Percentiles rank a stretch among this genome's conserved stretches.
Conservation (phyloP, 2,888 invertebrate species). For the Tipula helvola region DNA sequence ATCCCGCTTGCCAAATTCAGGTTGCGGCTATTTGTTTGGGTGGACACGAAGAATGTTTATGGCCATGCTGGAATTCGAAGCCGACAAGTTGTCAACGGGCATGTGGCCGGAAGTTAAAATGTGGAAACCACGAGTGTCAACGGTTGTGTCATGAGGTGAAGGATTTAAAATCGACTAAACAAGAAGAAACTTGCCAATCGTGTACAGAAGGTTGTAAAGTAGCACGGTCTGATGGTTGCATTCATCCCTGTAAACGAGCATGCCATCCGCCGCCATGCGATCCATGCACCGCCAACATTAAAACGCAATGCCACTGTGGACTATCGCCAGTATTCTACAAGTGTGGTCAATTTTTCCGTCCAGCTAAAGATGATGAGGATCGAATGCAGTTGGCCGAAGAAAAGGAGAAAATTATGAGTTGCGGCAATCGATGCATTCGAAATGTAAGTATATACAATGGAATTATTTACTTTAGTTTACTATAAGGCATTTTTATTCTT, state of each 20-base stretch:
- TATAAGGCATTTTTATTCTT: conserved; percentile 12
- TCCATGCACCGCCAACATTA: conserved; percentile 56
- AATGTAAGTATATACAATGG: conserved; percentile 40
- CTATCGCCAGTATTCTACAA: conserved; percentile 60
- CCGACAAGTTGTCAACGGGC: conserved; percentile 64
- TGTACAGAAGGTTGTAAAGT: conserved; percentile 49
- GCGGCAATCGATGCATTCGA: conserved; percentile 78
- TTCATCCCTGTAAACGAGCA: conserved; percentile 54
- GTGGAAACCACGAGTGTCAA: conserved; percentile 67
- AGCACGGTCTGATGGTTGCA: conserved; percentile 57
- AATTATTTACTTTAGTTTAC: not conserved
- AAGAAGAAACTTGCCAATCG: conserved; percentile 40
- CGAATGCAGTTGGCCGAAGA: conserved; percentile 27
- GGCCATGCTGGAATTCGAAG: conserved; percentile 56
- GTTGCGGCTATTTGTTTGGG: conserved; percentile 61
- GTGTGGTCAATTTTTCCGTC: conserved; percentile 53
- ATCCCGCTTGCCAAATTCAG: conserved; percentile 58
- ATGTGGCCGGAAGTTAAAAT: conserved; percentile 59
- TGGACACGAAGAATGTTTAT: conserved; percentile 52
- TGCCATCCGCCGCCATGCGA: conserved; percentile 67
- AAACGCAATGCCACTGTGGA: conserved; percentile 71
- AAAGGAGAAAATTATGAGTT: conserved; percentile 35
- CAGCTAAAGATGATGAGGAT: conserved; percentile 36
- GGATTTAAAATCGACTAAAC: conserved; percentile 33
- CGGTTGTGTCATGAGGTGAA: conserved; percentile 57